Evolutionary conservation across 2,797 vertebrate species (phyloP).

Genomic region (Brotula barbata): DNA sequence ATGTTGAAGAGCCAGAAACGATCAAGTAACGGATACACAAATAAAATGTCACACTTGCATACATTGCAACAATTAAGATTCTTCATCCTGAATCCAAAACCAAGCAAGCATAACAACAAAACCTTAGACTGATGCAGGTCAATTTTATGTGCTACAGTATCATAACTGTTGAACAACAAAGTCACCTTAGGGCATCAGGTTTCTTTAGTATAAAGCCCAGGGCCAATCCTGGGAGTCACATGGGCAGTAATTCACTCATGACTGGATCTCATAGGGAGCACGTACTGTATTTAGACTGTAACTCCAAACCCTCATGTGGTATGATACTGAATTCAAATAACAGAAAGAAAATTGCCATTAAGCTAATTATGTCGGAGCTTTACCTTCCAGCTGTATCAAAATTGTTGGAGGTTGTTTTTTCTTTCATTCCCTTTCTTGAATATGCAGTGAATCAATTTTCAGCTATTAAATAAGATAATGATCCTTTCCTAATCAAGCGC

Average conservation of each 20-base stretch:
- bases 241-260: slow-evolving; percentile 57
- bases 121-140: slow-evolving; percentile 19
- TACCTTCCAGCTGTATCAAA: background rate
- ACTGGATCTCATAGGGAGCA: slow-evolving; percentile 49
- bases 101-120: slow-evolving; percentile 16
- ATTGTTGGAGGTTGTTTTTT: background rate
- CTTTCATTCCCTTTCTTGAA: background rate
- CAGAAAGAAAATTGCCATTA: background rate
- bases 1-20: too few relatives aligned
- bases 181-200: slow-evolving; percentile 50
- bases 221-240: slow-evolving; percentile 30
- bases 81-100: too few relatives aligned
- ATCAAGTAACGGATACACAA: too few relatives aligned
- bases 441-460: slow-evolving; percentile 10
- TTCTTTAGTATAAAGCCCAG: slow-evolving; percentile 51
- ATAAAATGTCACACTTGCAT: too few relatives aligned
- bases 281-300: slow-evolving; percentile 29
- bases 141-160: slow-evolving; percentile 21
- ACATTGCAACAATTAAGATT: slow-evolving; percentile 40
- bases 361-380: background rate
- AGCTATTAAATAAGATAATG: slow-evolving; percentile 1
- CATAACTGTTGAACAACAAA: slow-evolving; percentile 24
- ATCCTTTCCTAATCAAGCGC: slow-evolving; percentile 15
- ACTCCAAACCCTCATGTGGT: slow-evolving; percentile 30
- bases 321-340: slow-evolving; percentile 22